Base-by-base conservation (phyloP, 2,797 vertebrate species). In the Aplochiton taeniatus region DNA sequence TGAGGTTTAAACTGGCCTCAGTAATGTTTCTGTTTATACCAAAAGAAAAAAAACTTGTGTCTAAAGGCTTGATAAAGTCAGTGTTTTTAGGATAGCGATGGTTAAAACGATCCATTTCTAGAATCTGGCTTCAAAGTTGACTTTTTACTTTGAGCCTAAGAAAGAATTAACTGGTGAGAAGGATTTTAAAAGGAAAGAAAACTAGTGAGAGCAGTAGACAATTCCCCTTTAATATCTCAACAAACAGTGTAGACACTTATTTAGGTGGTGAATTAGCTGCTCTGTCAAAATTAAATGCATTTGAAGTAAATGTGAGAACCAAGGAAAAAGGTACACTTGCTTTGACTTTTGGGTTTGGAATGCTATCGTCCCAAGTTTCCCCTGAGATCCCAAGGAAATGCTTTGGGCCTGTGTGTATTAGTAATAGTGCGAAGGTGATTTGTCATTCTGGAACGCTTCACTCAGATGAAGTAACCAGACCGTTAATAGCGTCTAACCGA, bases 381-480 rank as follows among this genome's bases (percentile, higher is more conserved):
- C 65, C 49, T 58, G 9, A 71, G 84, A 72, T 62, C 73, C 77
- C 9, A 65, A 58, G 69, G 71, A 81, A 79, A 78, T 74, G 68
- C 76, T 68, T 31, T 13, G 59, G 66, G 75, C 73, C 81, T 4
- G 10, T 18, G 67, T 75, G 73, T 75, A 76, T n/a, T n/a, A n/a
- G n/a, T 67, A 65, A 31, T 31, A 31, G 72, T 68, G 76, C 70
- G 18, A 16, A 68, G 68, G 58, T 89, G 88, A 91, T 91, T 89
- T 89, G 87, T 86, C 77, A 43, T 75, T 72, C 50, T 17, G 82
- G 89, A 83, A 79, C 80, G 79, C 81, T 78, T 85, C 79, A 78
- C 79, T 83, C 81, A 86, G 86, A 90, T 89, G 87, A 85, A 90
- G 84, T 87, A 90, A 87, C 82, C 87, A 82, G 82, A 80, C 83